Evolutionary conservation across 2,113 vertebrate species (phyloP).

Genomic region (Sus scrofa): DNA sequence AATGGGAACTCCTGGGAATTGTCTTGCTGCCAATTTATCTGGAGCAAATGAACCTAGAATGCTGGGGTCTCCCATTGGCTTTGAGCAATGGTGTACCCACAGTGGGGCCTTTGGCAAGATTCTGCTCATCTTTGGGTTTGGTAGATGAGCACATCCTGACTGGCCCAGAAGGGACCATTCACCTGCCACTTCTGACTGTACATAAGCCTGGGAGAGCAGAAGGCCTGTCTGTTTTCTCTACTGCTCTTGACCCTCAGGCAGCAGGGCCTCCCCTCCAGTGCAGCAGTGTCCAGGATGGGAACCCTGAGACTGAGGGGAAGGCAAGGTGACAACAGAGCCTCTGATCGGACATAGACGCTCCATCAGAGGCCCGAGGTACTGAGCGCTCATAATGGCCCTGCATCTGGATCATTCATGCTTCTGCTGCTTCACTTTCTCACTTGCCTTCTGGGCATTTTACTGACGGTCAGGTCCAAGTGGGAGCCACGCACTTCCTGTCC

Average conservation of each 20-base stretch:
- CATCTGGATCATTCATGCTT: not conserved
- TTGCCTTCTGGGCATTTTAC: not conserved
- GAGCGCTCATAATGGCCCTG: too few species aligned
- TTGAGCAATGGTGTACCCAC: not conserved
- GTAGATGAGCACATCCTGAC: too few species aligned
- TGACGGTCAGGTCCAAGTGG: not conserved
- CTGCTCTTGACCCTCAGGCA: slow-evolving; percentile 88
- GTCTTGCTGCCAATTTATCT: not conserved
- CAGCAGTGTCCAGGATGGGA: slow-evolving; percentile 83
- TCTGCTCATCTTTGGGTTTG: too few species aligned
- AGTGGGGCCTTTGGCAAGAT: not conserved
- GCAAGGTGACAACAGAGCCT: slow-evolving; percentile 23
- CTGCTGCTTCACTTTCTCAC: not conserved
- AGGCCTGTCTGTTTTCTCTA: slow-evolving; percentile 89
- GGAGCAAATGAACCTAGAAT: not conserved
- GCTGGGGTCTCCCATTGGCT: not conserved
- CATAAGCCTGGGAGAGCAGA: slow-evolving; percentile 87
- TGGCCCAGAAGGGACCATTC: not conserved
- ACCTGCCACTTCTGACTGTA: slow-evolving; percentile 91
- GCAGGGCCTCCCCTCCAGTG: slow-evolving; percentile 88
- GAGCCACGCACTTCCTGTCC: not conserved
- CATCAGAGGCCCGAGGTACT: accelerated
- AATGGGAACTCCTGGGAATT: too few species aligned
- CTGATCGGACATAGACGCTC: not conserved
- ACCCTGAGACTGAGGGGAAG: slow-evolving; percentile 84